phyloP scores from a whole-genome alignment of 2,888 invertebrate species.

The Blastobasis adustella region DNA sequence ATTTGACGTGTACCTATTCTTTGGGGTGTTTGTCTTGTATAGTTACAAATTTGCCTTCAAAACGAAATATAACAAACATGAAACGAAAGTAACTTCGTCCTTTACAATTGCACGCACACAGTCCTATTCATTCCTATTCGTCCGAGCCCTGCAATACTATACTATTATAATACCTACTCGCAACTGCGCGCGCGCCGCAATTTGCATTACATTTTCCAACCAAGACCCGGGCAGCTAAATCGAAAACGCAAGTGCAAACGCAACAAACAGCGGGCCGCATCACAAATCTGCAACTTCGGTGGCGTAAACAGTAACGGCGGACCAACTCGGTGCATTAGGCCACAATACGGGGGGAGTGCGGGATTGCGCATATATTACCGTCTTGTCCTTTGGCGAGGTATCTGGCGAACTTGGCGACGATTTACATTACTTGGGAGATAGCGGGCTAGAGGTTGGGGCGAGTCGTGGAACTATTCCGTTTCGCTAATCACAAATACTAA shows the following conservation, averaged over 20 bases:
- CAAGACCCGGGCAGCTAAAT: too few relatives aligned
- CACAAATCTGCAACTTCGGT: conserved; percentile 35
- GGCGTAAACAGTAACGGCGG: conserved; percentile 54
- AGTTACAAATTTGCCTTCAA: too few relatives aligned
- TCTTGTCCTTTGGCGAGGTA: conserved; percentile 70
- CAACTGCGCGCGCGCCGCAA: too few relatives aligned
- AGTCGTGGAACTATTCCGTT: conserved; percentile 26
- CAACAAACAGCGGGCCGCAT: conserved; percentile 22
- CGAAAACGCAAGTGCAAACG: conserved; percentile 6
- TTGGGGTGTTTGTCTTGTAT: too few relatives aligned
- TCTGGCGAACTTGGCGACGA: conserved; percentile 64
- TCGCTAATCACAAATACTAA: conserved; percentile 6
- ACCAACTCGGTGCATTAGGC: conserved; percentile 61
- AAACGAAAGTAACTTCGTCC: too few relatives aligned
- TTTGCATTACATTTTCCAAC: too few relatives aligned
- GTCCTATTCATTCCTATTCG: too few relatives aligned
- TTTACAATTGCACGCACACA: too few relatives aligned
- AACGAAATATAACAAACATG: too few relatives aligned
- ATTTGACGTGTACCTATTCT: too few relatives aligned
- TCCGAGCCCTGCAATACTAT: too few relatives aligned
- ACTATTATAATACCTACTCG: too few relatives aligned
- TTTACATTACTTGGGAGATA: conserved; percentile 71
- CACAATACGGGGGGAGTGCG: conserved; percentile 61
- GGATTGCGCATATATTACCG: conserved; percentile 70
- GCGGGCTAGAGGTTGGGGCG: conserved; percentile 9